Percentiles rank a stretch among this genome's conserved stretches.
phyloP scores from a whole-genome alignment of 2,888 invertebrate genomes.

The Punctoribates punctum region DNA sequence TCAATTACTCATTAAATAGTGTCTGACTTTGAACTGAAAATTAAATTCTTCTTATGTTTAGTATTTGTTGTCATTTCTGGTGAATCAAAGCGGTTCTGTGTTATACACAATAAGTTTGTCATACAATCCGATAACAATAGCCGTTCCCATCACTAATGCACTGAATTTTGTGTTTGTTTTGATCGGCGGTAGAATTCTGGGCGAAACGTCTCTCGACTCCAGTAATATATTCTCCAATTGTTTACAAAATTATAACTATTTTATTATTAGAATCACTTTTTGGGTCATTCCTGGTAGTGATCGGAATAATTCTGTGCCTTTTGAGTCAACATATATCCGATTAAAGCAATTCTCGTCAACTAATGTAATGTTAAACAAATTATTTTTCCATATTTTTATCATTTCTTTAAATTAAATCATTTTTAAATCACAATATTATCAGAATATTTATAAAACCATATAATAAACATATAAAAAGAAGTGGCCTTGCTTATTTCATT shows the following conservation, averaged over 20 bases:
- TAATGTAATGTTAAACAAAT: neutral
- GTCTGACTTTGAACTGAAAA: neutral
- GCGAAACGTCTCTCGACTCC: constrained; percentile 28
- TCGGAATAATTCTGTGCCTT: constrained; percentile 35
- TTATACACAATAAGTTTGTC: constrained; percentile 35
- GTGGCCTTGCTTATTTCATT: too few species aligned
- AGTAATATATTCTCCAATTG: constrained; percentile 6
- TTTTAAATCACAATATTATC: too few species aligned
- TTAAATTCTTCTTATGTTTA: neutral
- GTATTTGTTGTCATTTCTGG: constrained; percentile 34
- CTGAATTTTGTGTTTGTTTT: constrained; percentile 33
- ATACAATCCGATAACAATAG: constrained; percentile 41
- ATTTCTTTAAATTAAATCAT: too few species aligned
- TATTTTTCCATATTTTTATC: too few species aligned
- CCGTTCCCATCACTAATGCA: constrained; percentile 40
- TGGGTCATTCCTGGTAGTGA: constrained; percentile 22
- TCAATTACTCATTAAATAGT: too few species aligned
- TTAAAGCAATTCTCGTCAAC: neutral
- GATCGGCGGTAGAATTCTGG: neutral
- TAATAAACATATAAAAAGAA: too few species aligned
- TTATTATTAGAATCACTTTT: constrained; percentile 16
- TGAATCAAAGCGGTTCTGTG: constrained; percentile 41
- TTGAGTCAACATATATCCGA: neutral
- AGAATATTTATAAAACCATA: too few species aligned
- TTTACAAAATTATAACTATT: neutral